A percentile compares a stretch with the other conserved stretches of the same genome.
phyloP scores from a whole-genome alignment of 2,113 vertebrate genomes.

The Hippocampus barbouri region DNA sequence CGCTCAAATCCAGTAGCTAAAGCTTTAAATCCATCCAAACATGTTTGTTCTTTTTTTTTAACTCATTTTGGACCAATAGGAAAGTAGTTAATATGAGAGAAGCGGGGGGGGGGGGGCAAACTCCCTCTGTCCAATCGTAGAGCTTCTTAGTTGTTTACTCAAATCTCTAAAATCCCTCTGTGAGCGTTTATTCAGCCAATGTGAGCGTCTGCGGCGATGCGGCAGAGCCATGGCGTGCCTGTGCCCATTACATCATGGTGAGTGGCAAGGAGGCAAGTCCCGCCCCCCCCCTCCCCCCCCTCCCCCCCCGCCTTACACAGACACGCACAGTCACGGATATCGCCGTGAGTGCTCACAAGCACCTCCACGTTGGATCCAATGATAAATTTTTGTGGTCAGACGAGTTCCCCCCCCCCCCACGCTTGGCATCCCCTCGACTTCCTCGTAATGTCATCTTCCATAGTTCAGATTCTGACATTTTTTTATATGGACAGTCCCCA shows the following conservation, averaged over 20 bases:
- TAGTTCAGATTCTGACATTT: background rate
- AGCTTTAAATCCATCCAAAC: constrained; percentile 65
- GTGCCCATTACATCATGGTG: constrained; percentile 58
- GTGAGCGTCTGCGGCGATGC: constrained; percentile 8
- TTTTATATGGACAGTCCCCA: constrained; percentile 15
- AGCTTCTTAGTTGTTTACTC: constrained; percentile 52
- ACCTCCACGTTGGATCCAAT: constrained; percentile 36
- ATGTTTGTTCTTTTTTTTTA: constrained; percentile 28
- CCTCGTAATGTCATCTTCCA: background rate
- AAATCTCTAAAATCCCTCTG: constrained; percentile 61
- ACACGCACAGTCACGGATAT: constrained; percentile 39
- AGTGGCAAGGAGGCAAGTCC: constrained; percentile 10
- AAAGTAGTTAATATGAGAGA: constrained; percentile 47
- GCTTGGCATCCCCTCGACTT: constrained; percentile 24
- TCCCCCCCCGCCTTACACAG: background rate
- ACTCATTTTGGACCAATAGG: constrained; percentile 53
- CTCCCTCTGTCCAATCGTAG: constrained; percentile 39
- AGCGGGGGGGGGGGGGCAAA: constrained; percentile 26
- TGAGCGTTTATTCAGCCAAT: constrained; percentile 54
- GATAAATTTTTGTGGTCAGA: constrained; percentile 37
- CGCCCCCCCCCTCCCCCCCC: background rate
- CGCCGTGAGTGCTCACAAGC: constrained; percentile 29
- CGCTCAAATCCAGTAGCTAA: constrained; percentile 57
- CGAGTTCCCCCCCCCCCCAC: constrained; percentile 26
- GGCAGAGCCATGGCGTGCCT: constrained; percentile 35